Base-by-base conservation (phyloP, 2,888 invertebrate species). In the Stramonita haemastoma region DNA sequence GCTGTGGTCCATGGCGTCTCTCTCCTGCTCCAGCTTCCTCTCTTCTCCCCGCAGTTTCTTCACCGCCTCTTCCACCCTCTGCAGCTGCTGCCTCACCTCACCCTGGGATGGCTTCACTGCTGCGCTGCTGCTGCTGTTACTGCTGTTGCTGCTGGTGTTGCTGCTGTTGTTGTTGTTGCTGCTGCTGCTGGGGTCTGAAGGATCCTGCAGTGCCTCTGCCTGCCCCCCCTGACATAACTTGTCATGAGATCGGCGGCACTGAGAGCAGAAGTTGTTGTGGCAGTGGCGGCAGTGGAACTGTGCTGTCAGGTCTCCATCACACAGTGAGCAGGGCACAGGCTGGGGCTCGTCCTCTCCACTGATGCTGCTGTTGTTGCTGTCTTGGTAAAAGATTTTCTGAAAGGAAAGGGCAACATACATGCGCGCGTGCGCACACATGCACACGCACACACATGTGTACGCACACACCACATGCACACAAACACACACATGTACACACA, bases 1-100 rank as follows among this genome's bases (percentile, higher is more conserved):
- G 13, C 56, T 29, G n/a, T 85, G 34, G 13, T 85, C 84, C 29
- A 85, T 85, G 57, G 84, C 57, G 57, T n/a, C n/a, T 56, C 84
- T 85, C 84, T 85, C 84, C 84, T 85, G 56, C n/a, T 15, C 17
- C 57, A 57, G 29, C 29, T 57, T 85, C 57, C 57, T 34, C 57
- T 85, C 34, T 34, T 85, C 56, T 0, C 57, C 84, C n/a, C 5
- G 17, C 84, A 85, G 84, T 57, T 57, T 85, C 57, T 57, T 57
- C 84, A 57, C 13, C 1, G 19, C 26, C n/a, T 56, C 84, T 56
- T 85, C 84, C 29, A 85, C 56, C 84, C 46, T 83, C 46, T 83
- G 19, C 36, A 83, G 26, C 46, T 46, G 46, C 29, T 73, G 26
- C n/a, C n/a, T 26, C 2, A 73, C 73, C 32, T 79, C 32, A 26